Evolutionary conservation across 2,797 vertebrate species (phyloP).

Genomic region (Crenuchus spilurus): DNA sequence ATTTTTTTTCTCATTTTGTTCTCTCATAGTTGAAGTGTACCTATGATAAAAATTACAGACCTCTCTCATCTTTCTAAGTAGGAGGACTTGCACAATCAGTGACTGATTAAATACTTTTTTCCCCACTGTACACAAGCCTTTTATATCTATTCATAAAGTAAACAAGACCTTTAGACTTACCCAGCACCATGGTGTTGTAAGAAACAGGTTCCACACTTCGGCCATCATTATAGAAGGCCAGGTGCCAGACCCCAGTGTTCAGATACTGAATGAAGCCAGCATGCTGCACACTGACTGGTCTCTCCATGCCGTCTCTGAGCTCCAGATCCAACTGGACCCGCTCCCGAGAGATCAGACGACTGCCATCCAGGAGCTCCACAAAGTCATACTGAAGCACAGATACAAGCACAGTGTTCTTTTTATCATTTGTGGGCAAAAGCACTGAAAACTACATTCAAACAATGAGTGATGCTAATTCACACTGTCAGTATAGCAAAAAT

Average conservation of each 20-base stretch:
- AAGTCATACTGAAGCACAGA: slow-evolving; percentile 93
- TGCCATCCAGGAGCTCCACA: slow-evolving; percentile 96
- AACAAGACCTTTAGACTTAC: slow-evolving; percentile 69
- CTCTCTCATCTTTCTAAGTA: too few species aligned
- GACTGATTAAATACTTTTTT: too few species aligned
- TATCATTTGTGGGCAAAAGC: too few species aligned
- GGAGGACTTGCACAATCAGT: too few species aligned
- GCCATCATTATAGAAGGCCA: slow-evolving; percentile 98
- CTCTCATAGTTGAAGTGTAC: too few species aligned
- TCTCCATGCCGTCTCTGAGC: slow-evolving; percentile 76
- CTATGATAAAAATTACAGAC: too few species aligned
- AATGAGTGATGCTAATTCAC: too few species aligned
- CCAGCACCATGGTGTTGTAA: slow-evolving; percentile 94
- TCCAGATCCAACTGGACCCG: slow-evolving; percentile 81
- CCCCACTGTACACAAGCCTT: too few species aligned
- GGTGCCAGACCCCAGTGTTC: slow-evolving; percentile 95
- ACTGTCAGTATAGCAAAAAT: too few species aligned
- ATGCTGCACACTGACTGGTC: slow-evolving; percentile 88
- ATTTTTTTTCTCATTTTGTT: too few species aligned
- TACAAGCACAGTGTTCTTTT: slow-evolving; percentile 18
- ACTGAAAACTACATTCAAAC: too few species aligned
- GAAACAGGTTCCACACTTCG: slow-evolving; percentile 89
- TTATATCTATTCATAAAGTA: too few species aligned
- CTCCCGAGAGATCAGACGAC: slow-evolving; percentile 90
- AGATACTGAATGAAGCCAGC: slow-evolving; percentile 98